Base-by-base conservation (phyloP, 2,113 vertebrate species). In the Tragelaphus buxtoni region DNA sequence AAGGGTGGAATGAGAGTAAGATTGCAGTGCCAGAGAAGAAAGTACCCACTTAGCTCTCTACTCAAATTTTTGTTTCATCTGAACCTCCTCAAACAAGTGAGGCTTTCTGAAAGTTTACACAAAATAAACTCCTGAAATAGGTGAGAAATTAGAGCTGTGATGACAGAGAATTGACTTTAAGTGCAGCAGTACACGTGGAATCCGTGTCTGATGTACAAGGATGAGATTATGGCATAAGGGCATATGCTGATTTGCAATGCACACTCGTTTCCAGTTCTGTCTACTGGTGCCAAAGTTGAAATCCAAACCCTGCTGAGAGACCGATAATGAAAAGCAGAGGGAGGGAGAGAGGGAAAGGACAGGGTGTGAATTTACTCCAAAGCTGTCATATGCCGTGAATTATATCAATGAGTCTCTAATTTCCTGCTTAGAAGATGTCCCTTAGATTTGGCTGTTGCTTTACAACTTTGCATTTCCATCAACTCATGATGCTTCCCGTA, bases 91-190 rank as follows among this genome's bases (percentile, higher is more conserved):
- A 96, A 81, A 95, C 88, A 96, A 95, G 95, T 91, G 94, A 97
- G 88, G 95, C 97, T 88, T 96, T 60, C 91, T 97, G 61, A 96
- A 63, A 89, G 0, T 97, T 92, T 97, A 56, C 86, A 96, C 94
- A 87, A 95, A 98, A 93, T 87, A 97, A 97, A 96, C 65, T 98
- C 96, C 83, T 95, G 96, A 97, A 98, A 82, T 94, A 96, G 97
- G 94, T 98, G 94, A 98, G 95, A 96, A 98, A 95, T 98, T 90
- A 96, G 72, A 84, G 92, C 85, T 65, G 81, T 97, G 95, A 98
- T 97, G 94, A 98, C 87, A 96, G 98, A 97, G 97, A 97, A 96
- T 97, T 98, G 97, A 98, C 98, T 98, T 98, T 97, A 97, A 98
- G 98, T 35, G 5, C 39, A 91, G 90, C 91, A 92, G 96, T 91